A percentile compares a stretch with the other conserved stretches of the same genome.
Conservation (phyloP, 2,113 vertebrate genomes). For the Rallus limicola region DNA sequence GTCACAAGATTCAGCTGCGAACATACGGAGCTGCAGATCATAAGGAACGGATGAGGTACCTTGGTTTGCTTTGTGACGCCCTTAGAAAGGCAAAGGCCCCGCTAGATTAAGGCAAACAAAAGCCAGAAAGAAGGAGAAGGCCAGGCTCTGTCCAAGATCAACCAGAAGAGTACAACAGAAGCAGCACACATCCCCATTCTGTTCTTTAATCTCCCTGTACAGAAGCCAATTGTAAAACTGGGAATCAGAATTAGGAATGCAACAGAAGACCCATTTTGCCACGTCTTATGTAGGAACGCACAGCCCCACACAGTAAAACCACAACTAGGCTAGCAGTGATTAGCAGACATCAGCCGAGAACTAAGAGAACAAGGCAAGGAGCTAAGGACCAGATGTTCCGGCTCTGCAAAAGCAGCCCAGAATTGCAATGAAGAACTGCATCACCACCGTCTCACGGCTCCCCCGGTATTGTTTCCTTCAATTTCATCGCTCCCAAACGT, state of each 20-base stretch:
- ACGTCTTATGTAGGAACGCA: rapidly evolving
- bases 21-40: constrained; percentile 12
- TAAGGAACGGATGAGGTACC: neutral
- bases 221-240: neutral
- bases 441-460: neutral
- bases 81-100: neutral
- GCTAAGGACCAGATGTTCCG: neutral
- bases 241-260: neutral
- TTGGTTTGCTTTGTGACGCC: neutral
- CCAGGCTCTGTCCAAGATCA: neutral
- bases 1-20: neutral
- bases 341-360: neutral
- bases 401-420: neutral
- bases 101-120: neutral
- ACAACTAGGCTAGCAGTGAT: rapidly evolving
- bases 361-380: neutral
- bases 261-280: neutral
- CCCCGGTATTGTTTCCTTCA: neutral
- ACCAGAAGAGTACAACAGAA: neutral
- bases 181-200: neutral
- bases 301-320: neutral
- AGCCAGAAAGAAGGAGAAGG: neutral
- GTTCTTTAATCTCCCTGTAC: neutral
- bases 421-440: neutral
- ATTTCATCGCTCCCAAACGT: neutral